phyloP scores from a whole-genome alignment of 2,113 vertebrate species.

The Clarias magur region DNA sequence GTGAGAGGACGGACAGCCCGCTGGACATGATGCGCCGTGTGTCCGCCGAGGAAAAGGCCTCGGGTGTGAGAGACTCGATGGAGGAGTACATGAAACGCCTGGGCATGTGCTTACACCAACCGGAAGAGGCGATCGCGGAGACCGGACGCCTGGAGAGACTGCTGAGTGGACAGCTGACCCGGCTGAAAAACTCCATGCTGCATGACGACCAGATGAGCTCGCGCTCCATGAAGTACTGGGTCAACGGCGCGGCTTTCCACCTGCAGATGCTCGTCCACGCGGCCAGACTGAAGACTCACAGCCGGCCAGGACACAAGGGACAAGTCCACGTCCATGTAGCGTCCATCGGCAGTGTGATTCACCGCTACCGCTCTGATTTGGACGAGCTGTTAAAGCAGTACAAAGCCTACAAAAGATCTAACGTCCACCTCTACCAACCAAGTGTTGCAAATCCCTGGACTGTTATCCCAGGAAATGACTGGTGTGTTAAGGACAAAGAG shows the following conservation, averaged over 20 bases:
- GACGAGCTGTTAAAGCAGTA: background rate
- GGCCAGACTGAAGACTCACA: background rate
- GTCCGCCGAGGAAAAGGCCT: conserved; percentile 22
- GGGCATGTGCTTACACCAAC: background rate
- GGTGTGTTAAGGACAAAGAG: background rate
- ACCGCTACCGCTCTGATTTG: background rate
- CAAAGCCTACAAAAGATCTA: background rate
- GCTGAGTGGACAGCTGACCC: conserved; percentile 17
- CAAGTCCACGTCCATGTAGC: background rate
- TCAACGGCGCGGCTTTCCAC: conserved; percentile 7
- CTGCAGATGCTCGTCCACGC: conserved; percentile 18
- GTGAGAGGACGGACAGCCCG: background rate
- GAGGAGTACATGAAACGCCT: background rate
- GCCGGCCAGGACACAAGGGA: too few relatives aligned
- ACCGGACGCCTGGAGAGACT: background rate
- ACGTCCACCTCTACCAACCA: background rate
- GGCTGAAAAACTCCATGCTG: conserved; percentile 30
- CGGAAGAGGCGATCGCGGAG: background rate
- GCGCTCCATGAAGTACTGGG: conserved; percentile 14
- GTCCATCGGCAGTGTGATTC: background rate
- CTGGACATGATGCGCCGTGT: conserved; percentile 5
- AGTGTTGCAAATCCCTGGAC: background rate
- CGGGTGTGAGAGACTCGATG: background rate
- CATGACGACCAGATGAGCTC: conserved; percentile 12
- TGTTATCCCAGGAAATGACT: background rate